These are phyloP conservation scores for Baronia brevicornis DNA, from an alignment of 2,888 invertebrate genomes.

Conservation along the genomic window DNA sequence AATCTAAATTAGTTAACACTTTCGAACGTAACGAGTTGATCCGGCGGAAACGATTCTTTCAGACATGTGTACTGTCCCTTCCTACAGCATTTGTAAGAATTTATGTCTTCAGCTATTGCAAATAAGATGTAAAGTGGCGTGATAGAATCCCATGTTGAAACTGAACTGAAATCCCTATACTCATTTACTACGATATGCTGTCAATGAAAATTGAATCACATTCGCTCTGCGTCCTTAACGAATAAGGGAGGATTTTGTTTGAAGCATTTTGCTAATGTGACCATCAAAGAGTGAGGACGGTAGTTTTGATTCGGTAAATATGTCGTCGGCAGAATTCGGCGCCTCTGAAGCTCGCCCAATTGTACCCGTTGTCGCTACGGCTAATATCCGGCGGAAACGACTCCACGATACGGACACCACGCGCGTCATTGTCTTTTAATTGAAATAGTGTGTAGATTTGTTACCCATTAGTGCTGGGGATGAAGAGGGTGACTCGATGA, in stretches of 20 bases:
- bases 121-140: constrained; percentile 15
- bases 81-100: constrained; percentile 9
- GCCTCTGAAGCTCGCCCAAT: constrained; percentile 39
- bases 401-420: constrained; percentile 39
- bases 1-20: constrained; percentile 55
- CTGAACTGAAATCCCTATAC: no score
- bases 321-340: constrained; percentile 63
- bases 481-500: constrained; percentile 14
- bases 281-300: constrained; percentile 23
- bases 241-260: constrained; percentile 6
- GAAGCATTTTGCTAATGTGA: no score
- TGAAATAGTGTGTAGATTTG: constrained; percentile 66
- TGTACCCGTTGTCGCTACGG: constrained; percentile 38
- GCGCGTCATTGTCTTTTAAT: constrained; percentile 63
- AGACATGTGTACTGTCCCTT: constrained; percentile 25
- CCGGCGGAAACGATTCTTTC: constrained; percentile 47
- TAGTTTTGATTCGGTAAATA: constrained; percentile 50
- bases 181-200: no score
- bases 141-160: no score
- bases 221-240: constrained; percentile 12
- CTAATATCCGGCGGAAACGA: constrained; percentile 69
- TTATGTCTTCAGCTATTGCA: not conserved
- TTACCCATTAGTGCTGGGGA: constrained; percentile 36
- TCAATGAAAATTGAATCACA: no score
- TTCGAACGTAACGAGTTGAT: constrained; percentile 49